These are phyloP conservation scores for Drosophila niveifrons DNA, from an alignment of 2,888 invertebrate genomes.

Conservation along the genomic window DNA sequence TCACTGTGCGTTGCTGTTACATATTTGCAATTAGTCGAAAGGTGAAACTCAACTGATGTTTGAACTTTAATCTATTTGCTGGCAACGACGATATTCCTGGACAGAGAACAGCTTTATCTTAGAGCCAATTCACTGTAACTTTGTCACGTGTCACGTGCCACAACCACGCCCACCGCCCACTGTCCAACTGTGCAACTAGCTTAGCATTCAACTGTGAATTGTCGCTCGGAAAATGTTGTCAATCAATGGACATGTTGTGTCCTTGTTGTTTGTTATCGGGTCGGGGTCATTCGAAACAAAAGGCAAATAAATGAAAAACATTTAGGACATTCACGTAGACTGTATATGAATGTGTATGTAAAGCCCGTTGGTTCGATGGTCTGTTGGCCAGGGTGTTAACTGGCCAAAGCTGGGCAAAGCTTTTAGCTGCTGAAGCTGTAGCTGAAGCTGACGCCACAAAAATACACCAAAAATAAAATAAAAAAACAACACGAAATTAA, in stretches of 20 bases:
- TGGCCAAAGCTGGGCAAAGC: constrained; percentile 19
- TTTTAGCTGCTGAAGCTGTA: constrained; percentile 17
- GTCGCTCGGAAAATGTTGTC: constrained; percentile 31
- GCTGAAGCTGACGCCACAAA: constrained; percentile 5
- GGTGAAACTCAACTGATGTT: constrained; percentile 11
- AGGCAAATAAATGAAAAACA: constrained; percentile 36
- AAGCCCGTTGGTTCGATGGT: neutral
- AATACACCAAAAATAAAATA: neutral
- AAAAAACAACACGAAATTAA: constrained; percentile 23
- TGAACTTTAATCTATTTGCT: constrained; percentile 20
- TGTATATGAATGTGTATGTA: neutral
- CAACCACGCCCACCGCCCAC: constrained; percentile 12
- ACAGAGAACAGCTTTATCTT: neutral
- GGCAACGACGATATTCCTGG: neutral
- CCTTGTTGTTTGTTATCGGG: constrained; percentile 34
- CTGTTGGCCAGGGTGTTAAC: constrained; percentile 13
- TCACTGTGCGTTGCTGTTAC: constrained; percentile 13
- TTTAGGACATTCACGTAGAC: constrained; percentile 10
- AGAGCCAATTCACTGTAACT: constrained; percentile 36
- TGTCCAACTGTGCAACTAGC: constrained; percentile 7
- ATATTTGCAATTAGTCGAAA: constrained; percentile 7
- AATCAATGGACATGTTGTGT: constrained; percentile 41
- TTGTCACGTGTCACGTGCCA: constrained; percentile 49
- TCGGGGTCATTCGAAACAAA: constrained; percentile 46
- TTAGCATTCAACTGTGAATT: constrained; percentile 39